Conservation (phyloP, 2,888 invertebrate genomes). For the Dynastes tityus region DNA sequence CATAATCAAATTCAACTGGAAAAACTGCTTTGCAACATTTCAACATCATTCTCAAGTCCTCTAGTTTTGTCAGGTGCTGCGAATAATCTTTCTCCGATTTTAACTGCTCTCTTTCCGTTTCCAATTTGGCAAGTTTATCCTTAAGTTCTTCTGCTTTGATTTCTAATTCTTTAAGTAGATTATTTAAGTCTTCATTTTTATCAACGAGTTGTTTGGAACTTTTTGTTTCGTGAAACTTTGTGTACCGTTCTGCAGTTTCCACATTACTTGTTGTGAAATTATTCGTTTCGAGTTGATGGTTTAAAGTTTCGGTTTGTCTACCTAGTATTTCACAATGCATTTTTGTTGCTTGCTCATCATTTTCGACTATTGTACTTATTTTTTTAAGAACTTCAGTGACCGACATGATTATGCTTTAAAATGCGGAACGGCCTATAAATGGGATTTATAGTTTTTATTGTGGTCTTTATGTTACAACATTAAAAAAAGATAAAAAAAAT, state of each 20-base stretch:
- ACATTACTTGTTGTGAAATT: background rate
- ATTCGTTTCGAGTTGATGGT: background rate
- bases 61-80: background rate
- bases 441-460: background rate
- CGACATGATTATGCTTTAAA: background rate
- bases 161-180: background rate
- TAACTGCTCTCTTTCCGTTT: background rate
- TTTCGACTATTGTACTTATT: background rate
- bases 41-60: background rate
- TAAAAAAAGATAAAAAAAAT: background rate
- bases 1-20: slow-evolving; percentile 11
- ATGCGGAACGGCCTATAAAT: background rate
- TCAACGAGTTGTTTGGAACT: background rate
- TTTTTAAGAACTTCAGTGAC: background rate
- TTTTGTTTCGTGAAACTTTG: background rate
- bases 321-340: background rate
- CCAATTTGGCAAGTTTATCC: background rate
- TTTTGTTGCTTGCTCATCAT: background rate
- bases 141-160: background rate
- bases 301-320: background rate
- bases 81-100: background rate
- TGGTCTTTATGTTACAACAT: background rate
- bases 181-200: background rate
- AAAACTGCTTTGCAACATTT: background rate
- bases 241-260: background rate